Base-by-base conservation (phyloP, 2,797 vertebrate genomes). In the Anolis apletophallus region DNA sequence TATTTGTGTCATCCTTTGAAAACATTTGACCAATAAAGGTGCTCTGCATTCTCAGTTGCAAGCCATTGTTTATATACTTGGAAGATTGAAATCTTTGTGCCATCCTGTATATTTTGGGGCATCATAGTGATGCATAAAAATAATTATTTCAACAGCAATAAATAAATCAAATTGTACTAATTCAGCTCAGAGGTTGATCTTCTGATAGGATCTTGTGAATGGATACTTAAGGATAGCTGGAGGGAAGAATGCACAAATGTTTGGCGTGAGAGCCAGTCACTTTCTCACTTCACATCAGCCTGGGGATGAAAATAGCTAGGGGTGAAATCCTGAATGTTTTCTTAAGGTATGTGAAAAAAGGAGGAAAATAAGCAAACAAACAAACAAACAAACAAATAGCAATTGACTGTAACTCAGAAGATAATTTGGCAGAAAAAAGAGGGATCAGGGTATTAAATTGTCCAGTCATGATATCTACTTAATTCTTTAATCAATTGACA, bases 11-110 rank as follows among this genome's bases (percentile, higher is more conserved):
- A 78, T 79, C 40, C 14, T 5, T 84, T 59, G 11, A n/a, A 74
- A 46, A 80, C 57, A 54, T 54, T 74, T 26, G 52, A 34, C 81
- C 88, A 93, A 94, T 93, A 94, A 95, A 95, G 69, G 79, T 32
- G 50, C 36, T 3, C 16, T 36, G 3, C 52, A 52, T 84, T 88
- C 55, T 21, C 0, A 26, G 16, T 78, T 16, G 50, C 26, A 11
- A 23, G 17, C 26, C 59, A 0, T 11, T 68, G 2, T n/a, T 40
- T 85, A 29, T 64, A 26, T 84, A 34, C 92, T 76, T 90, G 0
- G 0, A 81, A 91, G 16, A 5, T 50, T 59, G 9, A 88, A 76
- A 54, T 17, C 72, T 40, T n/a, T 87, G 75, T 8, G 17, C 16
- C 57, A 2, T 68, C 23, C 46, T 85, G 7, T 84, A 74, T 71